A percentile compares a stretch with the other conserved stretches of the same genome.
Evolutionary conservation across 1,140 invertebrate species (phyloP).

Genomic region (Leptinotarsa texana): DNA sequence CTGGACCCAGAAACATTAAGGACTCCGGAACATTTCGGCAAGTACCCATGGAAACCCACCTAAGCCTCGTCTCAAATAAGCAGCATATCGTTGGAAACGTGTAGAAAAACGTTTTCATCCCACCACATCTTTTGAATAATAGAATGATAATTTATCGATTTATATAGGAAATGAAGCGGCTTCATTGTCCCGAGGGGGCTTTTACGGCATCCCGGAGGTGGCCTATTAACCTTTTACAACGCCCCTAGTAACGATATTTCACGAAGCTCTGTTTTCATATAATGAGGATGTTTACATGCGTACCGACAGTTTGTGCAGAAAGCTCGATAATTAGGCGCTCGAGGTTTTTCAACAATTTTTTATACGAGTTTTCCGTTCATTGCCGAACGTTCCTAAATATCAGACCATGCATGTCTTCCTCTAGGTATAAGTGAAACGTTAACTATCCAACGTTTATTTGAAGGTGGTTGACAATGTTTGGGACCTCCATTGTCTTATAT

Average conservation of each 20-base stretch:
- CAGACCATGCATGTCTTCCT: too few species aligned
- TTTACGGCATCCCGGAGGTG: conserved; percentile 39
- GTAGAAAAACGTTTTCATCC: not conserved
- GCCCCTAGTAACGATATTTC: conserved; percentile 40
- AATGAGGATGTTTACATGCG: conserved; percentile 45
- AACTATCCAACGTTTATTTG: too few species aligned
- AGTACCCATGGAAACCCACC: not conserved
- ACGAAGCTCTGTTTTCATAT: conserved; percentile 39
- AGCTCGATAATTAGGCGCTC: conserved; percentile 40
- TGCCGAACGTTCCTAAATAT: too few species aligned
- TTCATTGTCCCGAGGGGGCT: conserved; percentile 33
- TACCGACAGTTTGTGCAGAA: conserved; percentile 35
- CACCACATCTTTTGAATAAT: conserved; percentile 13
- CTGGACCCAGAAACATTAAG: too few species aligned
- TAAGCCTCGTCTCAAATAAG: not conserved
- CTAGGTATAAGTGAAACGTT: too few species aligned
- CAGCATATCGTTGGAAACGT: not conserved
- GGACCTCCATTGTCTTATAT: too few species aligned
- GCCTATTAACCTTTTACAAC: conserved; percentile 45
- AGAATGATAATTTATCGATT: conserved; percentile 23
- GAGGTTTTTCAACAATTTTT: conserved; percentile 12
- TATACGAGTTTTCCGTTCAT: too few species aligned
- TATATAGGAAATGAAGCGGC: conserved; percentile 32
- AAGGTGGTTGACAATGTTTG: too few species aligned
- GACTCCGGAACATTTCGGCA: too few species aligned